A percentile compares a stretch with the other conserved stretches of the same genome.
Conservation (phyloP, 2,797 vertebrate species). For the Philypnodon macrostomus region DNA sequence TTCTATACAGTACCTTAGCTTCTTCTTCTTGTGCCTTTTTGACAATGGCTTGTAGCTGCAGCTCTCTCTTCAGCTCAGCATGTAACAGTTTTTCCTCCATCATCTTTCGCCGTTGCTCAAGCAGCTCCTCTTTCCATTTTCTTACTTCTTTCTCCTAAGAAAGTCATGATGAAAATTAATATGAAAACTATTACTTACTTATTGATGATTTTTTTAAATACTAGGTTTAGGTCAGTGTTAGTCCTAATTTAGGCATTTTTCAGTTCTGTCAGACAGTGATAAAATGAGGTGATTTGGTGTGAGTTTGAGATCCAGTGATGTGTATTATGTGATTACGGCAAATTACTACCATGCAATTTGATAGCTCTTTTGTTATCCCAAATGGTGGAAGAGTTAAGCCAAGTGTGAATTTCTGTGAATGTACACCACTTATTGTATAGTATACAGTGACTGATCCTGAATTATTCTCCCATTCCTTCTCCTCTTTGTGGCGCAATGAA, state of each 20-base stretch:
- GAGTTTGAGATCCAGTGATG: no score
- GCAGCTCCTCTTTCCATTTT: conserved; percentile 96
- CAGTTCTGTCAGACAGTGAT: no score
- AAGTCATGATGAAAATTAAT: conserved; percentile 24
- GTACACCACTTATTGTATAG: conserved; percentile 58
- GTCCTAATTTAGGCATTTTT: no score
- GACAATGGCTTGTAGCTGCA: conserved; percentile 96
- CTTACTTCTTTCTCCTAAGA: conserved; percentile 93
- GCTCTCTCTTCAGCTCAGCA: conserved; percentile 93
- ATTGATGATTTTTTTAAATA: no score
- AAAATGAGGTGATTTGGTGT: no score
- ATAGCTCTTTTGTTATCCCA: not conserved
- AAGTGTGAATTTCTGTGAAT: conserved; percentile 49
- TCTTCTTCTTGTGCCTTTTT: conserved; percentile 99
- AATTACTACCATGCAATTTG: no score
- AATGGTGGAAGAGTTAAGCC: no score
- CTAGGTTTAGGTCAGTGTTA: no score
- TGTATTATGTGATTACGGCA: no score
- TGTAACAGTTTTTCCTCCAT: conserved; percentile 98
- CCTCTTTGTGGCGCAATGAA: conserved; percentile 47
- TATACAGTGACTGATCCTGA: conserved; percentile 65
- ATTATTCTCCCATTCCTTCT: conserved; percentile 64
- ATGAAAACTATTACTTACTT: no score
- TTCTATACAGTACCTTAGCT: conserved; percentile 97
- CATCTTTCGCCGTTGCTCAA: conserved; percentile 94